Percentiles rank a stretch among this genome's conserved stretches.
Conservation (phyloP, 2,888 invertebrate species). For the Machimus rusticus region DNA sequence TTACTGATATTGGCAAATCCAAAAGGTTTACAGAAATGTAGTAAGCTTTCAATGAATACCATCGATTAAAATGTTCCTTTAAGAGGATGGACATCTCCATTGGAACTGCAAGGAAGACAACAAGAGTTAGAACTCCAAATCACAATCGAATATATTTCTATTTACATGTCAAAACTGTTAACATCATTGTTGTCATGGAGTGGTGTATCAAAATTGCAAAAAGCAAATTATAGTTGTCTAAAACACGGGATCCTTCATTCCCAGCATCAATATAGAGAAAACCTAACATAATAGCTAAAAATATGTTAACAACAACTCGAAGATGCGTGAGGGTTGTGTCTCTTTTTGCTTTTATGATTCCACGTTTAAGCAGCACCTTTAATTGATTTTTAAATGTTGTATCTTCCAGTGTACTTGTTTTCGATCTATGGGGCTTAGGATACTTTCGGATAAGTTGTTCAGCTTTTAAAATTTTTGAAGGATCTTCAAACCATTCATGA, state of each 20-base stretch:
- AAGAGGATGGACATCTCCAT: constrained; percentile 80
- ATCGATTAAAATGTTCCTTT: constrained; percentile 88
- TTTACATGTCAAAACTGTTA: constrained; percentile 86
- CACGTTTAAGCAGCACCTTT: constrained; percentile 73
- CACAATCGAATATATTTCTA: constrained; percentile 47
- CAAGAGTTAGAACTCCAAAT: neutral
- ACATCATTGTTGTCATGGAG: constrained; percentile 91
- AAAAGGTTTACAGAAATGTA: constrained; percentile 78
- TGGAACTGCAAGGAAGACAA: constrained; percentile 62
- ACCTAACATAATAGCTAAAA: constrained; percentile 80
- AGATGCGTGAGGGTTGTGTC: constrained; percentile 81
- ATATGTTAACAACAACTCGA: constrained; percentile 75
- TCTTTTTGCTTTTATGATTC: constrained; percentile 76
- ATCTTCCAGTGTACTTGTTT: constrained; percentile 68
- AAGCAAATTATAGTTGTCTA: constrained; percentile 86
- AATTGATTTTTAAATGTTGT: constrained; percentile 77
- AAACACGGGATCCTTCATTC: constrained; percentile 76
- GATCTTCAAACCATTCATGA: constrained; percentile 73
- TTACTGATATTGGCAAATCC: constrained; percentile 80
- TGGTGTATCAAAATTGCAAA: constrained; percentile 94
- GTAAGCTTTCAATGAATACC: constrained; percentile 86
- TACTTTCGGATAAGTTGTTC: constrained; percentile 67
- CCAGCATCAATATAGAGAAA: constrained; percentile 78
- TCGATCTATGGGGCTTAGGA: constrained; percentile 65
- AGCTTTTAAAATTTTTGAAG: constrained; percentile 66